Evolutionary conservation across 2,888 invertebrate species (phyloP), one percentile per base, ranked within the genome.

Genomic region (Sphaerophoria taeniata): DNA sequence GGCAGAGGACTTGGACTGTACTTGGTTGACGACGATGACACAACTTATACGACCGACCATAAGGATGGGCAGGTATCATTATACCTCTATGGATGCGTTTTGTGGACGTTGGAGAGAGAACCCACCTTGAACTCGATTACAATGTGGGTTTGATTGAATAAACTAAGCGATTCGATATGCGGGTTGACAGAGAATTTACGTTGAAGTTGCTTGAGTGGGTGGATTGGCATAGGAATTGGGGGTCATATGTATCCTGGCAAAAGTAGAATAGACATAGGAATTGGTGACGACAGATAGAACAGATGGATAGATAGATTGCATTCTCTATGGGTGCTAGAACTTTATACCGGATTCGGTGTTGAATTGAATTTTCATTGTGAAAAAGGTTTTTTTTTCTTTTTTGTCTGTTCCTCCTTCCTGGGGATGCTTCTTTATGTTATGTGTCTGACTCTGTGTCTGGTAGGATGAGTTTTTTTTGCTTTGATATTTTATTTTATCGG

Each of bases 221-320:
- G 51, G n/a, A 16, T 14, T 12, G 34, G 34, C 16, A 51, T 24
- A 6, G 61, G 33, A 45, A 39, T 61, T 24, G 36, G 67, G 36
- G 67, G 67, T 51, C 51, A 67, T 65, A 12, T 14, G 24, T 65
- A 39, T 67, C 51, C 67, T 67, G 36, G 14, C 14, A 12, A n/a
- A 49, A 51, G 33, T n/a, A 67, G 36, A 67, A 69, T 36, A 74
- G 60, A 79, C 60, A 24, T 24, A 79, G 67, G 45, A 73, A 60
- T 72, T 58, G 63, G 77, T 31, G 78, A 73, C 63, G 78, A 83
- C 74, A 78, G 73, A 83, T 56, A 70, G 70, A 70, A 65, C 67
- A 74, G 75, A 71, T 75, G 70, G 70, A 78, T 65, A 73, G 78
- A 70, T 77, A 74, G 78, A 83, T 83, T 78, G 83, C 73, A 78